phyloP scores from a whole-genome alignment of 2,113 vertebrate species.

The Syngnathus scovelli region DNA sequence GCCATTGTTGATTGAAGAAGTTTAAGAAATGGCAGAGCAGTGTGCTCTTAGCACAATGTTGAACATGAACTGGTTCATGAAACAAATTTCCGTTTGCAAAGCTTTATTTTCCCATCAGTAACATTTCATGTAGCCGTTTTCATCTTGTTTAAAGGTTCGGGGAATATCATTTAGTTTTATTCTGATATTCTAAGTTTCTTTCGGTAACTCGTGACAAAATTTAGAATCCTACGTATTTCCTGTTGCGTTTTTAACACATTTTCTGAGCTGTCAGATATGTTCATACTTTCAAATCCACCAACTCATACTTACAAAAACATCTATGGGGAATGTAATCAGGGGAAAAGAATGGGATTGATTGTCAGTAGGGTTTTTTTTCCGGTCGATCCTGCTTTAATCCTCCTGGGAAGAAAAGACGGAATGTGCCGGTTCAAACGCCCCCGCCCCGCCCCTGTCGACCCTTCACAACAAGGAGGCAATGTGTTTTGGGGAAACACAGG shows the following conservation, averaged over 20 bases:
- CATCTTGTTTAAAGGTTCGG: too few species aligned
- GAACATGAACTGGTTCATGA: too few species aligned
- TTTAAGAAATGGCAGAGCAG: too few species aligned
- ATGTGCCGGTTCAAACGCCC: conserved; percentile 51
- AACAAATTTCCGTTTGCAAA: too few species aligned
- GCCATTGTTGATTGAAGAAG: too few species aligned
- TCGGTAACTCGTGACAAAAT: too few species aligned
- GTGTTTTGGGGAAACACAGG: conserved; percentile 46
- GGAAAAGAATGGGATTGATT: not conserved
- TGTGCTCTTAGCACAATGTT: too few species aligned
- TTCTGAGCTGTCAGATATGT: not conserved
- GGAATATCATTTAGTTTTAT: not conserved
- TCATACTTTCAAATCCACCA: not conserved
- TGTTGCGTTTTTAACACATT: too few species aligned
- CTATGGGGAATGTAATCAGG: not conserved
- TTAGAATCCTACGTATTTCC: too few species aligned
- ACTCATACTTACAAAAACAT: not conserved
- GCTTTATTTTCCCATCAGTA: too few species aligned
- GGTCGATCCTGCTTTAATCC: conserved; percentile 50
- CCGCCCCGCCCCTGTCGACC: not conserved
- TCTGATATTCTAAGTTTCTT: too few species aligned
- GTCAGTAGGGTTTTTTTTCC: not conserved
- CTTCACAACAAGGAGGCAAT: conserved; percentile 53
- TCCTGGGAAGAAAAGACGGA: conserved; percentile 52
- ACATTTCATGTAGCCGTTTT: too few species aligned